Base-by-base conservation (phyloP, 2,113 vertebrate genomes). In the Syrmaticus mikado region DNA sequence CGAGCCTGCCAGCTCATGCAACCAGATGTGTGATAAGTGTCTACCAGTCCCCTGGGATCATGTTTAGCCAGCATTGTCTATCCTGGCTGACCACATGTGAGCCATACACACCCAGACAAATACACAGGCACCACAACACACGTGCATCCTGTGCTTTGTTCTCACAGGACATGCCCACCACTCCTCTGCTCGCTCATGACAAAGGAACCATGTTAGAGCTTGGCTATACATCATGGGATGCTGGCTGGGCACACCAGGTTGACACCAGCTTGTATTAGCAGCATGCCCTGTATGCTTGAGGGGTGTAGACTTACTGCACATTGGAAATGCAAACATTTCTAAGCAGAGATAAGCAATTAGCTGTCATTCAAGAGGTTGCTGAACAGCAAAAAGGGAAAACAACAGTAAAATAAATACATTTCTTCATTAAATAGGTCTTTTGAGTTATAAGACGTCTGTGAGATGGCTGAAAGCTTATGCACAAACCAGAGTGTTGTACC, bases 51-150 rank as follows among this genome's bases (percentile, higher is more conserved):
- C 50, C 68, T 6, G 6, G 53, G n/a, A 70, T 30, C 45, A 41
- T 0, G 0, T 22, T 60, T 3, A 2, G 38, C 50, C 65, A 55
- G 62, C 53, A 83, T 1, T 18, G 16, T 30, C 41, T 84, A 50
- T 62, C 45, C 50, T 7, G 1, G 13, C 10, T 34, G 45, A 41
- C 24, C 73, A 71, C 41, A 74, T 1, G 1, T 3, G 55, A 43
- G 46, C 84, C 48, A 41, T 41, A 75, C 10, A 24, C 41, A 87
- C 20, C 48, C 60, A 80, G 79, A 43, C 13, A 80, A 76, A 80
- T 5, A 30, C 22, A 46, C 11, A 45, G 65, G 24, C 50, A 58
- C 12, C 57, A 15, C 55, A 87, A 34, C 10, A 7, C 48, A 25
- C 13, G 32, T 80, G 48, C 58, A 81, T 40, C 36, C 45, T n/a